Percentiles rank a stretch among this genome's conserved stretches.
Evolutionary conservation across 1,140 invertebrate species (phyloP).

Genomic region (Aphaenogaster floridana): DNA sequence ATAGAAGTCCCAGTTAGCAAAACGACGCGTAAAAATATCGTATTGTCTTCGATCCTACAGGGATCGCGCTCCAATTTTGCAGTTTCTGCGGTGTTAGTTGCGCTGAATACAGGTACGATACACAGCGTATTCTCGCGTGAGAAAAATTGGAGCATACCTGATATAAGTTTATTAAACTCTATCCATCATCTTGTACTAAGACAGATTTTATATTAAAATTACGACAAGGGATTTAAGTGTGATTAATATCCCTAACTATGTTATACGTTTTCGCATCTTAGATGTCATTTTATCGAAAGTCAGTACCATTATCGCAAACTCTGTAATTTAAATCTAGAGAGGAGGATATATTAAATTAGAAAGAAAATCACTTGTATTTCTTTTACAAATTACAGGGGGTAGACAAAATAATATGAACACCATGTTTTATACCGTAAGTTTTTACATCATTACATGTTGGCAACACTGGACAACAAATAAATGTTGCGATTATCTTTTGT

Average conservation of each 20-base stretch:
- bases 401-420: too few species aligned
- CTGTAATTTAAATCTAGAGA: not conserved
- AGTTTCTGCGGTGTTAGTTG: constrained; percentile 33
- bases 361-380: not conserved
- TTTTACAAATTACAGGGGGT: not conserved
- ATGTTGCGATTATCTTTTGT: too few species aligned
- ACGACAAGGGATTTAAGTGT: constrained; percentile 32
- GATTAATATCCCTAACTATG: constrained; percentile 39
- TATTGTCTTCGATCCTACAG: constrained; percentile 52
- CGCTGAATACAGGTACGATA: not conserved
- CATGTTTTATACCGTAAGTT: too few species aligned
- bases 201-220: constrained; percentile 57
- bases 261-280: not conserved
- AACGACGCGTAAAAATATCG: constrained; percentile 50
- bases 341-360: not conserved
- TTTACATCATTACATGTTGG: too few species aligned
- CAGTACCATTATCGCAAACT: not conserved
- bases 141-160: constrained; percentile 42
- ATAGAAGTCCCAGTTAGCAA: constrained; percentile 32
- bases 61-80: constrained; percentile 51
- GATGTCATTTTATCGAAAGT: constrained; percentile 41
- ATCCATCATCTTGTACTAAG: constrained; percentile 50
- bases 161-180: constrained; percentile 61
- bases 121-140: constrained; percentile 14
- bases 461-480: too few species aligned